Percentiles rank a stretch among this genome's conserved stretches.
These are phyloP conservation scores for Masnerella sp. DNA, from an alignment of 2,888 invertebrate genomes.

Conservation along the genomic window DNA sequence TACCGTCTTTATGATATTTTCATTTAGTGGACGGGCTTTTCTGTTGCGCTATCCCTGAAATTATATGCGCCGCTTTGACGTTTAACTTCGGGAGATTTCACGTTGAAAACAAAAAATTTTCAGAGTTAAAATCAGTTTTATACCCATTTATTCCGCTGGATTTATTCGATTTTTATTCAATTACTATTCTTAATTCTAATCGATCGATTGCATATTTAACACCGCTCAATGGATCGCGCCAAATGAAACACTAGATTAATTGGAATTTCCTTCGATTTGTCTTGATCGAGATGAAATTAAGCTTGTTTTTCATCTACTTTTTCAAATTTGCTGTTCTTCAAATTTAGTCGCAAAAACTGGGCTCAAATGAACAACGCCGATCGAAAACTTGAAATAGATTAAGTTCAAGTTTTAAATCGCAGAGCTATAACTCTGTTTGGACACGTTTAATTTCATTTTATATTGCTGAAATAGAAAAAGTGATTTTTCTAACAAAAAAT, in stretches of 20 bases:
- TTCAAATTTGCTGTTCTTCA: not conserved
- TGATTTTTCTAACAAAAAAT: too few species aligned
- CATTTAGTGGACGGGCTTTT: slow-evolving; percentile 17
- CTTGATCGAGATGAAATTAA: not conserved
- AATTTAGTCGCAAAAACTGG: not conserved
- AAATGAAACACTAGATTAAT: slow-evolving; percentile 8
- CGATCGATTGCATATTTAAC: slow-evolving; percentile 1
- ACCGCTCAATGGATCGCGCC: not conserved
- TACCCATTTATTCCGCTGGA: too few species aligned
- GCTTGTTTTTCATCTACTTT: not conserved
- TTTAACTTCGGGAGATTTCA: slow-evolving; percentile 20
- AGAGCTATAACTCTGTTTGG: too few species aligned
- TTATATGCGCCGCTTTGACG: slow-evolving; percentile 29
- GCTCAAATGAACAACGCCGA: not conserved
- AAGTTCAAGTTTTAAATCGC: too few species aligned
- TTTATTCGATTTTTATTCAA: too few species aligned
- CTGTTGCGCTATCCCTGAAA: slow-evolving; percentile 19
- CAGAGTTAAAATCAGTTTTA: too few species aligned
- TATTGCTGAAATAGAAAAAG: too few species aligned
- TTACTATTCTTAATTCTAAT: not conserved
- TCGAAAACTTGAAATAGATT: too few species aligned
- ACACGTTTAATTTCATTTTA: too few species aligned
- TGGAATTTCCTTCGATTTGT: not conserved
- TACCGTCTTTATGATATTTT: slow-evolving; percentile 19
- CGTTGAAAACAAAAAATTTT: slow-evolving; percentile 17